Evolutionary conservation across 2,797 vertebrate genomes (phyloP).

Genomic region (Falco berigora): DNA sequence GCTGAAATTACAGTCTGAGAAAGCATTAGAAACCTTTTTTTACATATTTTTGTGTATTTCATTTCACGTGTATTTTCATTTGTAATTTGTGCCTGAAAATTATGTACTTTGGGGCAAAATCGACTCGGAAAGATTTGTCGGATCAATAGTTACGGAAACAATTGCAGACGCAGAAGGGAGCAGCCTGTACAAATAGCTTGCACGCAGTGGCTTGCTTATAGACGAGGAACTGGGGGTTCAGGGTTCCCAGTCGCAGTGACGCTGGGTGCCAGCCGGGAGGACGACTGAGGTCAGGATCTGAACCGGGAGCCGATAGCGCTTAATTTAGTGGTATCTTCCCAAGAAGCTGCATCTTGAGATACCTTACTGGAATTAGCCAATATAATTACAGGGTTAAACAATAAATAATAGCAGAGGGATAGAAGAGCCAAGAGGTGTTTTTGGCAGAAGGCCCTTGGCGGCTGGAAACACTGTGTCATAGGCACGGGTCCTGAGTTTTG

Average conservation of each 20-base stretch:
- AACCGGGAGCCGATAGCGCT: neutral
- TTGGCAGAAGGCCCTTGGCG: conserved; percentile 35
- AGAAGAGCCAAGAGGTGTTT: neutral
- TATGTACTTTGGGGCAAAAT: neutral
- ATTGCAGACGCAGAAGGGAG: neutral
- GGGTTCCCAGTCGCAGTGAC: neutral
- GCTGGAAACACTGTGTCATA: conserved; percentile 57
- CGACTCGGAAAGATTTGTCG: neutral
- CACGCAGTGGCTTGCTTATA: fast-evolving
- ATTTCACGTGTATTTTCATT: neutral
- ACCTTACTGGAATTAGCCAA: neutral
- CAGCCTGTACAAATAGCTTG: neutral
- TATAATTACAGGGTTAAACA: neutral
- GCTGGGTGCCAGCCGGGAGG: neutral
- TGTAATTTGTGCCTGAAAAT: neutral
- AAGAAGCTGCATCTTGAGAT: conserved; percentile 29
- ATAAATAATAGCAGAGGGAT: neutral
- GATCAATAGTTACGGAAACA: neutral
- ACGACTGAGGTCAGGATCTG: neutral
- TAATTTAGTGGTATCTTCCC: neutral
- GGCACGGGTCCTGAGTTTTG: neutral
- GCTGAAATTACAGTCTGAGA: neutral
- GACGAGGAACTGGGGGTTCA: neutral
- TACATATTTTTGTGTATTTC: too few relatives aligned
- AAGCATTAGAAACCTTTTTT: neutral